Evolutionary conservation across 2,113 vertebrate genomes (phyloP).

Genomic region (Isichthys henryi): DNA sequence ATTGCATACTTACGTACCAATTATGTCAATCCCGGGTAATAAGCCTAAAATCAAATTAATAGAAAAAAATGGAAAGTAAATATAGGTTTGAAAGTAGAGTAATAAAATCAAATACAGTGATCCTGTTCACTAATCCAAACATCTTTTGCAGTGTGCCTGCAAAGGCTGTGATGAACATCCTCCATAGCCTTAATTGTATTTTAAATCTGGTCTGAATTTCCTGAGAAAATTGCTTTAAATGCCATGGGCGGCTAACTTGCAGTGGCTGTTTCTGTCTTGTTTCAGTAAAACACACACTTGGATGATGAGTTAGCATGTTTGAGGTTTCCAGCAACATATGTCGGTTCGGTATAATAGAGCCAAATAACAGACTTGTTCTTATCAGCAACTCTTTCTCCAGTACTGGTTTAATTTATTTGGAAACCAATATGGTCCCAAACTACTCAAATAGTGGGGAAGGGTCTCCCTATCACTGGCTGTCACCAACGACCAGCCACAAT

Average conservation of each 20-base stretch:
- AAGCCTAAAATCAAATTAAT: no score
- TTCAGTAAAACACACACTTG: not conserved
- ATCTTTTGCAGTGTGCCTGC: not conserved
- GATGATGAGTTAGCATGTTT: not conserved
- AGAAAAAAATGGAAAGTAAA: no score
- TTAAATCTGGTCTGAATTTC: not conserved
- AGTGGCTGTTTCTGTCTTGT: not conserved
- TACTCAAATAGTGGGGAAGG: not conserved
- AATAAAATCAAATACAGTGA: not conserved
- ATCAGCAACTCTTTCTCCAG: not conserved
- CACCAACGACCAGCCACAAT: not conserved
- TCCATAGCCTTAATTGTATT: not conserved
- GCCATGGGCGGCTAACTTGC: not conserved
- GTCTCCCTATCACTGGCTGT: not conserved
- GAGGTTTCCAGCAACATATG: not conserved
- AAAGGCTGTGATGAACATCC: not conserved
- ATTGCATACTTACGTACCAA: no score
- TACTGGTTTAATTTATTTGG: not conserved
- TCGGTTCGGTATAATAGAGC: not conserved
- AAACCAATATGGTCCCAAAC: not conserved
- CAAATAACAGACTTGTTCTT: not conserved
- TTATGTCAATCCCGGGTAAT: no score
- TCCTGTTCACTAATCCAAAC: not conserved
- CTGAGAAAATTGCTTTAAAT: not conserved
- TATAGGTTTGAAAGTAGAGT: no score